Evolutionary conservation across 2,888 invertebrate genomes (phyloP), one percentile per base, ranked within the genome.

Genomic region (Nomada lathburiana): DNA sequence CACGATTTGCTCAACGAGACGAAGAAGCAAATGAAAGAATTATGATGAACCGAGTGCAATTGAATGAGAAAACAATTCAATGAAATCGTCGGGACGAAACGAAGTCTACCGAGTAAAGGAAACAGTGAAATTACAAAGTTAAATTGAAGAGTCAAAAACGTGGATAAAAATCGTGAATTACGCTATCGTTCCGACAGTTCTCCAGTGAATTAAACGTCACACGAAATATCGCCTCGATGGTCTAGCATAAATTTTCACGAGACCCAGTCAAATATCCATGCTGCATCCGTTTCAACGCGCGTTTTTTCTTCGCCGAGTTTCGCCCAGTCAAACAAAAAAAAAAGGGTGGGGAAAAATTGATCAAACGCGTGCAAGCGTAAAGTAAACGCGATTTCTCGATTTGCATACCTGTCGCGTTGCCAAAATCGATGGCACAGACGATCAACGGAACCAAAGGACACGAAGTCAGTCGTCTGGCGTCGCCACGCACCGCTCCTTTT

Each of bases 401-500:
- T 85, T 86, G 73, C 85, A 86, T 82, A 82, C 11, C 62, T 50
- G 73, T 59, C 68, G 23, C 42, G 44, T 42, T 76, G 81, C 76
- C 81, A 72, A 86, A 86, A 86, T 79, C 81, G 76, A 78, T 78
- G 36, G 59, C 11, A 47, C 71, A 47, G 18, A 44, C 60, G 50
- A 64, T 13, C 63, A 47, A 63, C 57, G 62, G 23, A 62, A 72
- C 23, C 63, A 67, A 72, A 78, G 72, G 65, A 76, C 84, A 55
- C 73, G 47, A 59, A 77, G 73, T 63, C 65, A 36, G 29, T 67
- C 69, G 36, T 75, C 55, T 68, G 62, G 52, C 64, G 26, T 62
- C 18, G 42, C 68, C 71, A 73, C 75, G 78, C 77, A 73, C 26
- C 76, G 55, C 80, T 86, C 82, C 82, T 86, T 87, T 87, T 85